These are phyloP conservation scores for Diarsia brunnea DNA, from an alignment of 2,888 invertebrate species.

Conservation along the genomic window DNA sequence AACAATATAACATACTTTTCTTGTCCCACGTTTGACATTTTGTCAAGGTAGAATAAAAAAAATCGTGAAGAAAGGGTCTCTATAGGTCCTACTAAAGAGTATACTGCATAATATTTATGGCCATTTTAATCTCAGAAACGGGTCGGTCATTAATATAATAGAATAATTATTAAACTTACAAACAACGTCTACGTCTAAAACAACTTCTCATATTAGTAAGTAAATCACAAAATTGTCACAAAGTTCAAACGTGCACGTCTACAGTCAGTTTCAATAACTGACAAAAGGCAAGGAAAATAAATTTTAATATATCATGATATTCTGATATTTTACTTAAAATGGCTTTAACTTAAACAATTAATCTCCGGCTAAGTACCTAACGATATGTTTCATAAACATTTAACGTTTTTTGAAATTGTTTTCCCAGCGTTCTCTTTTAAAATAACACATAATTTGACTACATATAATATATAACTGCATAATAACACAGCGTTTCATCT, in stretches of 20 bases:
- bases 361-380: background rate
- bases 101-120: background rate
- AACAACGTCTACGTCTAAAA: background rate
- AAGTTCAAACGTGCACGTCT: background rate
- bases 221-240: background rate
- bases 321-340: constrained; percentile 25
- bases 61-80: background rate
- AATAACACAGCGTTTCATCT: background rate
- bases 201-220: constrained; percentile 13
- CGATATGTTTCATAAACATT: background rate
- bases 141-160: background rate
- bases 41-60: constrained; percentile 16
- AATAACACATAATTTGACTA: too few species aligned
- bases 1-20: constrained; percentile 7
- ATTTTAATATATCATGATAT: constrained; percentile 14
- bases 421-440: too few species aligned
- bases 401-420: background rate
- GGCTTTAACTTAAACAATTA: constrained; percentile 17
- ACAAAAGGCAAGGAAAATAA: constrained; percentile 20
- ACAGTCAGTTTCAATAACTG: constrained; percentile 17
- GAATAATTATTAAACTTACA: constrained; percentile 7
- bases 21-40: constrained; percentile 15
- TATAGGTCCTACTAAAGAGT: constrained; percentile 12
- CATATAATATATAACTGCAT: too few species aligned
- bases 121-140: background rate